Conservation (phyloP, 2,113 vertebrate genomes). For the Dendropsophus ebraccatus region DNA sequence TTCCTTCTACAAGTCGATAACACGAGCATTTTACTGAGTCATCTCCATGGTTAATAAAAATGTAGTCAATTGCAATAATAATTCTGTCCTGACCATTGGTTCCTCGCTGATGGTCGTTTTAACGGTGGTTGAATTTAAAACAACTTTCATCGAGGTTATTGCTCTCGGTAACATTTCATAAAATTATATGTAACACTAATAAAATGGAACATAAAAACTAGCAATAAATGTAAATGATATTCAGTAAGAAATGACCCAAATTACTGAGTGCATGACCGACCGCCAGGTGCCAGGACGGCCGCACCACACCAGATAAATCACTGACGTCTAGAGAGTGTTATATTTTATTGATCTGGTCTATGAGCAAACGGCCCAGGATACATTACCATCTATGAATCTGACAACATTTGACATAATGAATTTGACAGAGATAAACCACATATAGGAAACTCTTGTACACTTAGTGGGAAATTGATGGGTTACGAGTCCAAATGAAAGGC, state of each 20-base stretch:
- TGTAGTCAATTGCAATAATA: not conserved
- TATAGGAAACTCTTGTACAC: not conserved
- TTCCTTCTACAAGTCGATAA: not conserved
- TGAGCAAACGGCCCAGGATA: not conserved
- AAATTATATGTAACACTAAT: not conserved
- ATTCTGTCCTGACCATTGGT: not conserved
- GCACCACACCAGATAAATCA: not conserved
- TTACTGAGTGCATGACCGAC: not conserved
- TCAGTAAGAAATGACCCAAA: not conserved
- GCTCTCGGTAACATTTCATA: not conserved
- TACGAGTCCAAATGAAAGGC: not conserved
- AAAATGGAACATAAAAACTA: not conserved
- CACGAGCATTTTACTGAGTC: not conserved
- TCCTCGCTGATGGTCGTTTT: not conserved
- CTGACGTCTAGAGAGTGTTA: not conserved
- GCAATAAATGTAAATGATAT: not conserved
- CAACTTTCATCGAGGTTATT: not conserved
- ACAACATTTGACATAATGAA: not conserved
- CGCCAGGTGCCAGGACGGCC: not conserved
- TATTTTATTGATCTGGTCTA: slow-evolving; percentile 5
- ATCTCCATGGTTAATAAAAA: not conserved
- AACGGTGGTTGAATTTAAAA: not conserved
- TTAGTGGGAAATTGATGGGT: not conserved
- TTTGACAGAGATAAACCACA: slow-evolving; percentile 9
- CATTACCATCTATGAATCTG: not conserved